Evolutionary conservation across 1,140 invertebrate genomes (phyloP).

Genomic region (Mycetomoellerius zeteki): DNA sequence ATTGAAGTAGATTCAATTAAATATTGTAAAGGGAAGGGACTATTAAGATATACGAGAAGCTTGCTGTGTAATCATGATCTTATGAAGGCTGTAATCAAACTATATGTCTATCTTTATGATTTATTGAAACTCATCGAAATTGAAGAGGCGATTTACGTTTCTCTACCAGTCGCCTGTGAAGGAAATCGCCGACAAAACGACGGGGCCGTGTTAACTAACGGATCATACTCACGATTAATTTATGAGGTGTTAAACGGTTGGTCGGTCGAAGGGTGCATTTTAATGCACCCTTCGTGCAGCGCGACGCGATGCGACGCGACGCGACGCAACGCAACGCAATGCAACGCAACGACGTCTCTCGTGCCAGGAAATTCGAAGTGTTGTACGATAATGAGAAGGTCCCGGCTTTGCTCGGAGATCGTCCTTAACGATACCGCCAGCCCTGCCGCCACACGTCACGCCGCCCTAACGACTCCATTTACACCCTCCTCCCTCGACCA

Average conservation of each 20-base stretch:
- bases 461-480: conserved; percentile 68
- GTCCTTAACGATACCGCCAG: conserved; percentile 44
- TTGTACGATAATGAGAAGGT: conserved; percentile 65
- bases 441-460: conserved; percentile 22
- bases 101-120: neutral
- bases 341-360: conserved; percentile 4
- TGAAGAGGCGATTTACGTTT: neutral
- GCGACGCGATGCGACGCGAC: conserved; percentile 55
- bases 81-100: neutral
- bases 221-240: conserved; percentile 75
- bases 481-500: conserved; percentile 41
- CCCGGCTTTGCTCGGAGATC: conserved; percentile 37
- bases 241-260: conserved; percentile 76
- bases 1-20: neutral
- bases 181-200: conserved; percentile 57
- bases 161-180: neutral
- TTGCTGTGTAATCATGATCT: neutral
- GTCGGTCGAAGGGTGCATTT: conserved; percentile 69
- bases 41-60: neutral
- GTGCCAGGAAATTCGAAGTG: conserved; percentile 72
- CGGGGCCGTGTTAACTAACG: conserved; percentile 57
- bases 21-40: neutral
- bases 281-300: conserved; percentile 71
- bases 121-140: neutral
- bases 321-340: neutral